Evolutionary conservation across 2,888 invertebrate genomes (phyloP).

Genomic region (Cryptocheilus praepositus): DNA sequence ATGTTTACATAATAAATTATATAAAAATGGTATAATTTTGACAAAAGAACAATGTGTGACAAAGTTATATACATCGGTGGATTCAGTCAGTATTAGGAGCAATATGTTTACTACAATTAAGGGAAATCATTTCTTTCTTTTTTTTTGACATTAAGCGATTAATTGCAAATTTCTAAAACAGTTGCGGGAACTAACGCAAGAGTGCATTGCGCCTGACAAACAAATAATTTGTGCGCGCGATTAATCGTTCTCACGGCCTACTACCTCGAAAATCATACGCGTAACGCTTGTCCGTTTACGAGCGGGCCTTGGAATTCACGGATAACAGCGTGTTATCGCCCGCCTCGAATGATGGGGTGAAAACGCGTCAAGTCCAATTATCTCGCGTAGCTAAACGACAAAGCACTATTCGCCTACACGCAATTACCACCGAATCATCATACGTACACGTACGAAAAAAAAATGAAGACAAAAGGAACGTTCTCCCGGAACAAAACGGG

Average conservation of each 20-base stretch:
- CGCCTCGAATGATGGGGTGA: no score
- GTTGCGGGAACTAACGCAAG: slow-evolving; percentile 72
- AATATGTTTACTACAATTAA: slow-evolving; percentile 52
- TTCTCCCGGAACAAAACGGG: no score
- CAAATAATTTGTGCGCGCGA: slow-evolving; percentile 3
- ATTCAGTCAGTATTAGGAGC: slow-evolving; percentile 65
- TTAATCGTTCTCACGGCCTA: neutral
- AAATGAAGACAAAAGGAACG: no score
- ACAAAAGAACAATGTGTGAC: slow-evolving; percentile 68
- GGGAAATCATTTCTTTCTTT: slow-evolving; percentile 30
- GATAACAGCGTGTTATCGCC: no score
- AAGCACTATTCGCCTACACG: no score
- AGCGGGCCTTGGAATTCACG: no score
- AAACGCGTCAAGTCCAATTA: no score
- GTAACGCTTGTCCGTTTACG: no score
- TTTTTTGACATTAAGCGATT: slow-evolving; percentile 58
- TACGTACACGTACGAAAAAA: no score
- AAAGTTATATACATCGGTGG: slow-evolving; percentile 72
- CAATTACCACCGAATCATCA: no score
- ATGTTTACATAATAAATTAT: slow-evolving; percentile 74
- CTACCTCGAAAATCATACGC: no score
- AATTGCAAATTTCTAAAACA: slow-evolving; percentile 70
- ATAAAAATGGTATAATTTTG: slow-evolving; percentile 73
- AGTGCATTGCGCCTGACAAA: slow-evolving; percentile 59
- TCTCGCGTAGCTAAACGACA: no score